Evolutionary conservation across 2,888 invertebrate species (phyloP), one percentile per base, ranked within the genome.

Genomic region (Buathra laborator): DNA sequence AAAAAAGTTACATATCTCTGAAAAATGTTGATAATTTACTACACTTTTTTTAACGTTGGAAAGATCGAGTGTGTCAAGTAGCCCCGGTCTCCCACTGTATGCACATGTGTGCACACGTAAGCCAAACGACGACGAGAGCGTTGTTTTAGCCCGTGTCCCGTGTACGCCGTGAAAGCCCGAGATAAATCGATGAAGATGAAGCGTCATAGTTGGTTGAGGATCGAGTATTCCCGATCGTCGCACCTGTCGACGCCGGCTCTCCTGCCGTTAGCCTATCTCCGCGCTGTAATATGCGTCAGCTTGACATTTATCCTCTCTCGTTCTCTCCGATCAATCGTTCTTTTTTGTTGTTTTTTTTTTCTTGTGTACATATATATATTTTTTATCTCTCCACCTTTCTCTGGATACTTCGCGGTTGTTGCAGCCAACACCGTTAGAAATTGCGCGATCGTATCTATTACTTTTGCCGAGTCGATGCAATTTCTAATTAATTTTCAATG

Each of bases 271-370:
- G 19, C 72, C 68, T 71, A 80, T 71, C 59, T 68, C 48, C 37
- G 24, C 51, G n/a, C 32, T n/a, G 68, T 64, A 66, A 77, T 86
- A 59, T 83, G 76, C 72, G 46, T 72, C 75, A 71, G 85, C 71
- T 79, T 85, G 85, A 85, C 82, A 85, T 85, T 85, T 82, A 85
- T 79, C 75, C 77, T 79, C 64, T 43, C 71, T 80, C 79, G 64
- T 64, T 48, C 70, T 75, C 44, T 62, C 59, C 66, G 80, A 75
- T 76, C 75, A 56, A 81, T 77, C 67, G 68, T 72, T 48, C 48
- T 81, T 70, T 81, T 66, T 68, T 48, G 43, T 32, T 68, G 62
- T 67, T 72, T 56, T 77, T 66, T 62, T 16, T 43, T 72, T 53
- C 56, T 9, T 37, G 9, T 37, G 6, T 9, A 37, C 2, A 37